Evolutionary conservation across 2,888 invertebrate genomes (phyloP).

Genomic region (Branchellion lobata): DNA sequence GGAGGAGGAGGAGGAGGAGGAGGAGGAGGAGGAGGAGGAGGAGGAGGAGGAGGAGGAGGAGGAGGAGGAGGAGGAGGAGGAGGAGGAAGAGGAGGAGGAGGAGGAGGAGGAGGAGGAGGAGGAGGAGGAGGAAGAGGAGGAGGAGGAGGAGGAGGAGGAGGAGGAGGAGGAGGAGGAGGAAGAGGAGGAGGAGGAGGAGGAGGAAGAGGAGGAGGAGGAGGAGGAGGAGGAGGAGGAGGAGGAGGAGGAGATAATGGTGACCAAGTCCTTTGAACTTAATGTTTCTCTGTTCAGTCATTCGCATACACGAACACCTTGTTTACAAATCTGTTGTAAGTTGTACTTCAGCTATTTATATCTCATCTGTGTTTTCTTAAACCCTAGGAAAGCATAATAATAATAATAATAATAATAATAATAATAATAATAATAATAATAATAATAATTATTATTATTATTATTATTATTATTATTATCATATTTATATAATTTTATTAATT

Average conservation of each 20-base stretch:
- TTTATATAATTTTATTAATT: not conserved
- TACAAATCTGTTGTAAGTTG: too few species aligned
- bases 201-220: slow-evolving; percentile 16
- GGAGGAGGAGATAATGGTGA: too few species aligned
- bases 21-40: too few species aligned
- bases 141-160: slow-evolving; percentile 16
- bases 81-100: slow-evolving; percentile 29
- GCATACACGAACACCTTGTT: too few species aligned
- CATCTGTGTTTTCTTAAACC: too few species aligned
- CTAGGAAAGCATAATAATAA: not conserved
- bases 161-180: slow-evolving; percentile 10
- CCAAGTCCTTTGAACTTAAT: too few species aligned
- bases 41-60: too few species aligned
- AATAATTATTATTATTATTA: slow-evolving; percentile 6
- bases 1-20: too few species aligned
- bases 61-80: not conserved
- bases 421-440: not conserved
- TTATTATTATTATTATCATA: not conserved
- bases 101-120: slow-evolving; percentile 34
- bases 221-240: not conserved
- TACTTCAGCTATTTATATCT: too few species aligned
- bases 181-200: slow-evolving; percentile 9
- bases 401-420: slow-evolving; percentile 12
- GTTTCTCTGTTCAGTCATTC: too few species aligned
- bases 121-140: slow-evolving; percentile 22